Conservation (phyloP, 2,888 invertebrate genomes). For the Cantharis lateralis region DNA sequence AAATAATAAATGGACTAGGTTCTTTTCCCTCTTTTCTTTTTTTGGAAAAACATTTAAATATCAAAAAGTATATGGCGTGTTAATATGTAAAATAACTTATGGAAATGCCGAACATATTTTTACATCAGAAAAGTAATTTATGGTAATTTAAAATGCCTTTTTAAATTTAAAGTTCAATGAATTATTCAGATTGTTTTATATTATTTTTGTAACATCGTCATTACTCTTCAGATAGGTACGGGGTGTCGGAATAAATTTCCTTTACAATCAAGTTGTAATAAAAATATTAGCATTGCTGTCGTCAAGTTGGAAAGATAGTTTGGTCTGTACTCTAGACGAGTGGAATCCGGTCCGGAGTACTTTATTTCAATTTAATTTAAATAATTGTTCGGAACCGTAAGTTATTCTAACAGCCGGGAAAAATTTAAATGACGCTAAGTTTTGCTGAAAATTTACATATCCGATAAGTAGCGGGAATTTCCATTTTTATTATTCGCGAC, state of each 20-base stretch:
- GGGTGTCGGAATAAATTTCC: background rate
- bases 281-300: background rate
- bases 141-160: slow-evolving; percentile 1
- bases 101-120: background rate
- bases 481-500: no score
- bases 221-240: background rate
- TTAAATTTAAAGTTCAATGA: slow-evolving; percentile 3
- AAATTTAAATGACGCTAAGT: background rate
- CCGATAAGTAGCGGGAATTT: no score
- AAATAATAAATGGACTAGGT: background rate
- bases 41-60: background rate
- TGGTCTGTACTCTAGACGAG: background rate
- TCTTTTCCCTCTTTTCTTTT: background rate
- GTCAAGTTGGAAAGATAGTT: background rate
- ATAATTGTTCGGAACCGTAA: background rate
- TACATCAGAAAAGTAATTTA: background rate
- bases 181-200: background rate
- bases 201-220: background rate
- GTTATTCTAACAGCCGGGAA: background rate
- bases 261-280: background rate
- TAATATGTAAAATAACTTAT: background rate
- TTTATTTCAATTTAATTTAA: background rate
- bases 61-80: background rate
- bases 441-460: background rate
- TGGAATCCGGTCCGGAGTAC: background rate